Percentiles rank a stretch among this genome's conserved stretches.
These are phyloP conservation scores for Chalcis sispes DNA, from an alignment of 2,888 invertebrate genomes.

Conservation along the genomic window DNA sequence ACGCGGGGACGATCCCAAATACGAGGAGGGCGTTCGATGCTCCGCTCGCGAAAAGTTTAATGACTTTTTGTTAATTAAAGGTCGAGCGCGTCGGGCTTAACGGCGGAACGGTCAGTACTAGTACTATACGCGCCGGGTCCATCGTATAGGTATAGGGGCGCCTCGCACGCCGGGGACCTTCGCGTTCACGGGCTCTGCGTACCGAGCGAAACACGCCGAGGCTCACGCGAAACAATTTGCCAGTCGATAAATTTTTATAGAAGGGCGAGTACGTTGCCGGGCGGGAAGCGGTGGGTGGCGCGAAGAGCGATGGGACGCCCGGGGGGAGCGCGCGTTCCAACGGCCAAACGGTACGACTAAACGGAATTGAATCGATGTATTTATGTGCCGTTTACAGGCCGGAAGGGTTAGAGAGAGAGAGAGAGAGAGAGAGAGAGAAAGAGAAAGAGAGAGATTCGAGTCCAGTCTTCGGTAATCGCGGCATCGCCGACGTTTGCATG, in stretches of 20 bases:
- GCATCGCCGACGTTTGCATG: constrained; percentile 59
- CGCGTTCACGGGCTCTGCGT: constrained; percentile 27
- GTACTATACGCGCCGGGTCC: too few species aligned
- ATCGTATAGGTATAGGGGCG: too few species aligned
- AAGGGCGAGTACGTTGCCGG: constrained; percentile 62
- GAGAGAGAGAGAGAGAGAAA: background rate
- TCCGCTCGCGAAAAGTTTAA: constrained; percentile 72
- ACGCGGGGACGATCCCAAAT: constrained; percentile 48
- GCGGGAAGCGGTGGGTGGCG: constrained; percentile 51
- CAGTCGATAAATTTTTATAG: constrained; percentile 76
- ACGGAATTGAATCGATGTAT: constrained; percentile 77
- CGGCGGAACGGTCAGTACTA: constrained; percentile 67
- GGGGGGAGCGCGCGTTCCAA: constrained; percentile 61
- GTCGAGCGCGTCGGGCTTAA: constrained; percentile 68
- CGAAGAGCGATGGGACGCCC: constrained; percentile 52
- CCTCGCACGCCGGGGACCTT: constrained; percentile 7
- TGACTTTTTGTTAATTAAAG: constrained; percentile 76
- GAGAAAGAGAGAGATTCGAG: background rate
- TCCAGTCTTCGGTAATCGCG: constrained; percentile 72
- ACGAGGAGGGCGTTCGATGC: constrained; percentile 50
- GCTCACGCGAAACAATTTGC: constrained; percentile 75
- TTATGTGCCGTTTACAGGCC: constrained; percentile 74
- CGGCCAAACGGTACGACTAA: constrained; percentile 72
- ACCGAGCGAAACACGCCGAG: constrained; percentile 39
- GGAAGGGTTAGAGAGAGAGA: constrained; percentile 67